Base-by-base conservation (phyloP, 2,113 vertebrate species). In the Chaenogobius annularis region DNA sequence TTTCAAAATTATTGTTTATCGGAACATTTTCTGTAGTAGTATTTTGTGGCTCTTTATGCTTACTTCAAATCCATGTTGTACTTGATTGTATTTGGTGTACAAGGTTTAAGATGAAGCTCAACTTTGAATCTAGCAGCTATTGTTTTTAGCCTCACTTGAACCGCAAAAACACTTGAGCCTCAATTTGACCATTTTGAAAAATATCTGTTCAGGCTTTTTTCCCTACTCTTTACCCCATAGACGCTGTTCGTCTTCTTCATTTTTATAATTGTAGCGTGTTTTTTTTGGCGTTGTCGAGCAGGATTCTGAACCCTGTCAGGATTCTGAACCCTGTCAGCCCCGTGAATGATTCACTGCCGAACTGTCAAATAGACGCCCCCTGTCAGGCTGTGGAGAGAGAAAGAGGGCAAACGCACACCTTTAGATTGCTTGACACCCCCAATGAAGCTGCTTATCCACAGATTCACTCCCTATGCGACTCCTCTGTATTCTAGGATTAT, bases 311-410 rank as follows among this genome's bases (percentile, higher is more conserved):
- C 77, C 59, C 59, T 68, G 79, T 64, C 75, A 74, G 70, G n/a
- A n/a, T n/a, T n/a, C n/a, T n/a, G n/a, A n/a, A 23, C 77, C 59
- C 59, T 68, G 79, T 64, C 75, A 74, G 70, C 54, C n/a, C 22
- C 81, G 73, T 70, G 31, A 85, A 66, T 65, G 77, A 80, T 74
- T 74, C 72, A 54, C 58, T 54, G 80, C 44, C 40, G 50, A 66
- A 20, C 65, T 75, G 69, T 69, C 66, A 48, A 56, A 73, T 82
- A 72, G 69, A 78, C 74, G 65, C 66, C 78, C 67, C 65, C 66
- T 68, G 64, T 43, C 54, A 58, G 54, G 72, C 80, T 69, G 74
- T 22, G 22, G 69, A 62, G 55, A n/a, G 37, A 40, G 37, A 31
- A 4, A 40, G 70, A 74, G 72, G 71, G 35, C 13, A 68, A 65